Base-by-base conservation (phyloP, 2,113 vertebrate genomes). In the Gymnogyps californianus region DNA sequence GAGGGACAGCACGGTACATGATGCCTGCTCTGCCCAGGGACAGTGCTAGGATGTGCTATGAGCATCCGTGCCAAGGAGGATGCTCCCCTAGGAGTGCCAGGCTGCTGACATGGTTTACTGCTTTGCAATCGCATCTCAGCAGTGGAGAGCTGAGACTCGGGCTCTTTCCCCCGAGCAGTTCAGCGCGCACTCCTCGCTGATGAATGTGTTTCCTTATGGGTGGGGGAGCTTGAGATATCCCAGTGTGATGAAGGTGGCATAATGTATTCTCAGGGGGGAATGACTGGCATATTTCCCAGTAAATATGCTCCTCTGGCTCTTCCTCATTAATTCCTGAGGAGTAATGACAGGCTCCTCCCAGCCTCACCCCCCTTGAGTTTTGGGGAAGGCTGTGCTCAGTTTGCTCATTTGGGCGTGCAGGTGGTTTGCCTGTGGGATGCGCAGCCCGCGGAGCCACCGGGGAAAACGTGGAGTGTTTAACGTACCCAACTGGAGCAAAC, bases 41-140 rank as follows among this genome's bases (percentile, higher is more conserved):
- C 55, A 15, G 31, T 8, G 87, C 74, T 52, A 10, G 11, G 79
- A 18, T 24, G 59, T 20, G 51, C 84, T 20, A 6, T 1, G 1
- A 1, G 5, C 36, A 13, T 29, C 75, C 1, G 12, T 21, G 57
- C 88, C 40, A 4, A 13, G 36, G 70, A 57, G 44, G 79, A 49
- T 10, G 47, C 25, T 92, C 66, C 87, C 1, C 0, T 4, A 2
- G 44, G 81, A 96, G 89, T 69, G 89, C 96, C 89, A 55, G 87
- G 87, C 95, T 93, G 93, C 95, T 91, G 92, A 40, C 91, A 34
- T 21, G 90, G 88, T 92, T 94, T 87, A 59, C 86, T 95, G 89
- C 93, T 96, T 78, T 18, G 12, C 87, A 76, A 6, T 82, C 59
- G 0, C 46, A 17, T 40, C 62, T 36, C 71, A 11, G 82, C 49